A percentile compares a stretch with the other conserved stretches of the same genome.
These are phyloP conservation scores for Ctenoplectra terminalis DNA, from an alignment of 1,140 invertebrate genomes.

Conservation along the genomic window DNA sequence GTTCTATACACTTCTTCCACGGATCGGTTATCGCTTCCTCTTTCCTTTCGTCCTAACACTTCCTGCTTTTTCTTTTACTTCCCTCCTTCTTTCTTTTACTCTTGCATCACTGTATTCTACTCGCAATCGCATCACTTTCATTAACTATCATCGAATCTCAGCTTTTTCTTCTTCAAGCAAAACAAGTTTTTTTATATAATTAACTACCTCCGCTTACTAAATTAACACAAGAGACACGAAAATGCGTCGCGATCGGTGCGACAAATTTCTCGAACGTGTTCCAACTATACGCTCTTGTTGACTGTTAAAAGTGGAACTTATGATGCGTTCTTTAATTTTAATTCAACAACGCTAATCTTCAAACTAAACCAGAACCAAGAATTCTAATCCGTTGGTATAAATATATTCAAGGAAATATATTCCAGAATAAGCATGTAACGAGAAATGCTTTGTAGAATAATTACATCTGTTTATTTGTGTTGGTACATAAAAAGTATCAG, in stretches of 20 bases:
- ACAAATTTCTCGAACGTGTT: neutral
- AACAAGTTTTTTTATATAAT: too few species aligned
- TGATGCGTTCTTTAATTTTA: too few species aligned
- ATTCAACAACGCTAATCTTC: neutral
- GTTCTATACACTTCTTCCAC: constrained; percentile 45
- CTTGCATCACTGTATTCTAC: neutral
- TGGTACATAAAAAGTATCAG: constrained; percentile 65
- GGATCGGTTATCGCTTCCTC: neutral
- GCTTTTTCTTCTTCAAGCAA: neutral
- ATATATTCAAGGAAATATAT: neutral
- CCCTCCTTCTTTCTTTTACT: neutral
- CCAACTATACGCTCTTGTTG: neutral
- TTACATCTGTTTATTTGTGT: constrained; percentile 64
- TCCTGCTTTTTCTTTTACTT: neutral
- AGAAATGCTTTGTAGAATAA: constrained; percentile 46
- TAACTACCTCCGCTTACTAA: too few species aligned
- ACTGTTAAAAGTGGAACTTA: too few species aligned
- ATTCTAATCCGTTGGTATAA: neutral
- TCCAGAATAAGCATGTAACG: neutral
- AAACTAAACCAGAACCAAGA: neutral
- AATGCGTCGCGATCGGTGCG: neutral
- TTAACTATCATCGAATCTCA: neutral
- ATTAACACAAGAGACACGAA: too few species aligned
- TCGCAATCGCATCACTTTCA: too few species aligned
- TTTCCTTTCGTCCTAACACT: neutral